Conservation (phyloP, 2,888 invertebrate species). For the Prosopocoilus inquinatus region DNA sequence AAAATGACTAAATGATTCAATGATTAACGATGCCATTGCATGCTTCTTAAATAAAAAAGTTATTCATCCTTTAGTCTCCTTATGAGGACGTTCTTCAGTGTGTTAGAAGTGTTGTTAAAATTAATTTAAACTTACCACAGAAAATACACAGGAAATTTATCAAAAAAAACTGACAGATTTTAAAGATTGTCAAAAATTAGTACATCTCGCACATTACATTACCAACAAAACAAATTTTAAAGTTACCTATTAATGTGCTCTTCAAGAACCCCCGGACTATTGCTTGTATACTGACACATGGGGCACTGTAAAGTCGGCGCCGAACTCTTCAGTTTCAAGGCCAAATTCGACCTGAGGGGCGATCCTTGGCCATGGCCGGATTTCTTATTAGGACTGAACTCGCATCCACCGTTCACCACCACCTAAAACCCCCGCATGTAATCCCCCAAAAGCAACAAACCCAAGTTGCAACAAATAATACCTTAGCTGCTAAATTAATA, state of each 20-base stretch:
- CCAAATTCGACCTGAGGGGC: conserved; percentile 69
- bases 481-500: conserved; percentile 49
- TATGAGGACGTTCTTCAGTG: too few relatives aligned
- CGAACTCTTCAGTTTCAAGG: conserved; percentile 64
- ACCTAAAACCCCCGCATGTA: conserved; percentile 9
- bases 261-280: conserved; percentile 71
- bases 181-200: too few relatives aligned
- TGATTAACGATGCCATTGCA: not conserved
- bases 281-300: conserved; percentile 73
- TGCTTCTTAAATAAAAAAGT: not conserved
- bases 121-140: too few relatives aligned
- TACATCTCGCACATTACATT: too few relatives aligned
- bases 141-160: too few relatives aligned
- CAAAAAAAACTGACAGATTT: too few relatives aligned
- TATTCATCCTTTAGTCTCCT: too few relatives aligned
- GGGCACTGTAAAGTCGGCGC: conserved; percentile 64
- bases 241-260: conserved; percentile 72
- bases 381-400: conserved; percentile 43
- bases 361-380: conserved; percentile 69
- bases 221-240: too few relatives aligned
- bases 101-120: too few relatives aligned
- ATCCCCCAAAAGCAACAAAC: not conserved
- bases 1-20: not conserved
- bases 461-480: conserved; percentile 26
- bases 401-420: conserved; percentile 48